These are phyloP conservation scores for Pachyuromys duprasi DNA, from an alignment of 2,797 vertebrate species.

Conservation along the genomic window DNA sequence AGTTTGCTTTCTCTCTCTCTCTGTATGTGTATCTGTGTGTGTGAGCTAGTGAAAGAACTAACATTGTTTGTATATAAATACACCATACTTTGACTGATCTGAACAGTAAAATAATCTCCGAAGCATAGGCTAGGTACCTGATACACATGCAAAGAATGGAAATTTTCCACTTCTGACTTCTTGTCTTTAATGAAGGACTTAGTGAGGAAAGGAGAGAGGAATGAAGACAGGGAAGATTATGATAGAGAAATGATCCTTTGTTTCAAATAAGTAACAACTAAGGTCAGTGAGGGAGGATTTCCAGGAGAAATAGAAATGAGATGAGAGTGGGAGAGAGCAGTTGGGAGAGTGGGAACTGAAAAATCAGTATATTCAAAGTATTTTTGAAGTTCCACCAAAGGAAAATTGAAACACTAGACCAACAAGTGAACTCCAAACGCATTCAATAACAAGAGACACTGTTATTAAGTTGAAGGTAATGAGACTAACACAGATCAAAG, in stretches of 20 bases:
- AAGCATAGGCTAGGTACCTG: background rate
- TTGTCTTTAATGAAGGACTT: background rate
- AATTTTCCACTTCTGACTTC: background rate
- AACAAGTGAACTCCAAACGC: constrained; percentile 6
- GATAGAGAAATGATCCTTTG: background rate
- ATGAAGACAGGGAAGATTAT: background rate
- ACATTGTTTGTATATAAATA: background rate
- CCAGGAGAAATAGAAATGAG: background rate
- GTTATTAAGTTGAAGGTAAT: constrained; percentile 65
- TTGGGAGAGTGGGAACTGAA: background rate
- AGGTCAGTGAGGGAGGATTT: too few relatives aligned
- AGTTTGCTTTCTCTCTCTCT: background rate
- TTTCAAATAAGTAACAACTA: background rate
- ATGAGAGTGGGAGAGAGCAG: background rate
- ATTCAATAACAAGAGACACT: constrained; percentile 33
- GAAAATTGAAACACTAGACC: constrained; percentile 5
- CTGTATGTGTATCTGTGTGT: background rate
- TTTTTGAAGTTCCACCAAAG: background rate
- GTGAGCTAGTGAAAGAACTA: background rate
- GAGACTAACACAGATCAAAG: constrained; percentile 59
- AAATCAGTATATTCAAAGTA: background rate
- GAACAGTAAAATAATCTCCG: background rate
- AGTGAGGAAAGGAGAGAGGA: background rate
- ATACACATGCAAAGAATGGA: background rate
- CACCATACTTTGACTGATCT: background rate